Percentiles rank a stretch among this genome's conserved stretches.
Evolutionary conservation across 2,113 vertebrate species (phyloP).

Genomic region (Microcebus griseorufus): DNA sequence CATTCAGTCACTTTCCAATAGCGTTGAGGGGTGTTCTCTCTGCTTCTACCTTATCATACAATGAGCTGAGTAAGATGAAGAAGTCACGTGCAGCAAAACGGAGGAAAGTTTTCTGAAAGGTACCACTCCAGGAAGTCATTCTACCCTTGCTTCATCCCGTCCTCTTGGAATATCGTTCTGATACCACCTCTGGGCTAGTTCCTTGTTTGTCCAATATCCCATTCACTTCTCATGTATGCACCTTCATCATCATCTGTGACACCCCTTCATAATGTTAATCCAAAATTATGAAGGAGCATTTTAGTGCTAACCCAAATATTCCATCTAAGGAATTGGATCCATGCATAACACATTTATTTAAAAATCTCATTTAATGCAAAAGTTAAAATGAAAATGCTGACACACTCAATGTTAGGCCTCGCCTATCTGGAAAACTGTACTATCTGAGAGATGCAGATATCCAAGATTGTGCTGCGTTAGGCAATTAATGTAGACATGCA

Average conservation of each 20-base stretch:
- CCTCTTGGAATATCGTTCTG: neutral
- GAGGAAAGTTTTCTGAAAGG: neutral
- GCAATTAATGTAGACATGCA: slow-evolving; percentile 4
- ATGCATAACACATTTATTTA: neutral
- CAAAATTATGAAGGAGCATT: neutral
- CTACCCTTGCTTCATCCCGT: neutral
- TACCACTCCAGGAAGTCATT: neutral
- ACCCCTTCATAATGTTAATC: neutral
- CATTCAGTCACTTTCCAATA: neutral
- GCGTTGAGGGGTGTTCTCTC: neutral
- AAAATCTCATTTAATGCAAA: neutral
- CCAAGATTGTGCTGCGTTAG: neutral
- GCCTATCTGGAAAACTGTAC: neutral
- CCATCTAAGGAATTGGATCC: neutral
- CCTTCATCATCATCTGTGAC: neutral
- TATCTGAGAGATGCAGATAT: neutral
- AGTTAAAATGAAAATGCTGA: slow-evolving; percentile 30
- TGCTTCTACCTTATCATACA: neutral
- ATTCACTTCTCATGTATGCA: neutral
- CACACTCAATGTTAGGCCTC: neutral
- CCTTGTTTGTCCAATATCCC: no score
- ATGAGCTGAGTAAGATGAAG: neutral
- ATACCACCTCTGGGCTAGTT: neutral
- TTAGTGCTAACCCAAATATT: neutral
- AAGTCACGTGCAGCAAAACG: neutral